Base-by-base conservation (phyloP, 2,113 vertebrate genomes). In the Hippolais icterina region DNA sequence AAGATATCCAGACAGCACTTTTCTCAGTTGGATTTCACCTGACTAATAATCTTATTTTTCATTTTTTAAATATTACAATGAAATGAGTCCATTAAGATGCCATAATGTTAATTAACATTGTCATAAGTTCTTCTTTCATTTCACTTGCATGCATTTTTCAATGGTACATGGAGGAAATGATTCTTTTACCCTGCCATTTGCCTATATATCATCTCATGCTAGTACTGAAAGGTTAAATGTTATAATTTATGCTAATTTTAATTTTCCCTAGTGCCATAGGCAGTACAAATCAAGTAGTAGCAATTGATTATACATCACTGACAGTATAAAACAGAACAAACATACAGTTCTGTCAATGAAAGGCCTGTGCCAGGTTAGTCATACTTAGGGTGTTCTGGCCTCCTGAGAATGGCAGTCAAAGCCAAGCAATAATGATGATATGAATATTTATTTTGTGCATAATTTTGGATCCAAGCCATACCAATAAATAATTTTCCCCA, bases 181-280 rank as follows among this genome's bases (percentile, higher is more conserved):
- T 93, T 93, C 74, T 89, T 94, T 90, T 69, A 85, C 79, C 27
- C 49, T 90, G 78, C 49, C 84, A 37, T 89, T 95, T 93, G 53
- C 79, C 49, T 61, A 91, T 94, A 80, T 95, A 92, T 92, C 50
- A 90, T 92, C 79, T 94, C 76, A 92, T 76, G 89, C 80, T 94
- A 96, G 56, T 87, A 87, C 83, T 86, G 49, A 96, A 97, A 96
- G 93, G 89, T 97, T 97, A 97, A 95, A 95, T 93, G 89, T 91
- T 93, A 89, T 93, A 97, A 98, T 97, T 96, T 98, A 98, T 98
- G 97, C 94, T 97, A 98, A 98, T 98, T 87, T 95, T 94, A 93
- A 94, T 97, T 97, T 98, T 92, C 90, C 79, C 83, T 94, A 66
- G 75, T 97, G 90, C 76, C 86, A 90, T 70, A 97, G 87, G 94